Conservation (phyloP, 1,140 invertebrate species). For the Macrostomum lignano region DNA sequence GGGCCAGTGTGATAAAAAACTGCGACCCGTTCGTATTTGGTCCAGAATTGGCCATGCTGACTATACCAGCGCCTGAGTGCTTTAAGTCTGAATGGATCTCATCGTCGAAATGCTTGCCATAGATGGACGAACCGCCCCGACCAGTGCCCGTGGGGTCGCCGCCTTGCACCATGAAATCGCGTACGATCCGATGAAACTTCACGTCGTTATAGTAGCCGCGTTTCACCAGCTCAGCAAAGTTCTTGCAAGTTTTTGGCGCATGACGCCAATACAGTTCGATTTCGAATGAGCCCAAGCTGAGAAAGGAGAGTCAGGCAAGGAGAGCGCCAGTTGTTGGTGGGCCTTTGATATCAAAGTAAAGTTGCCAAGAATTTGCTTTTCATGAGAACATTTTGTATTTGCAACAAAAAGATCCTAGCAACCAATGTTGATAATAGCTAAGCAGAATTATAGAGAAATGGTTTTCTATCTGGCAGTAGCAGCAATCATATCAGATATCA, state of each 20-base stretch:
- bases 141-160: conserved; percentile 64
- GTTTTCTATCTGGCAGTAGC: too few relatives aligned
- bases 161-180: conserved; percentile 76
- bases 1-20: conserved; percentile 83
- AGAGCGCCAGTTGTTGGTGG: too few relatives aligned
- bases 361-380: too few relatives aligned
- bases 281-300: too few relatives aligned
- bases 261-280: conserved; percentile 96
- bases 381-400: too few relatives aligned
- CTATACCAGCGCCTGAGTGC: conserved; percentile 52
- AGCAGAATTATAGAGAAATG: too few relatives aligned
- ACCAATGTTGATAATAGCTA: too few relatives aligned
- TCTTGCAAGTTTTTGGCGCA: conserved; percentile 66
- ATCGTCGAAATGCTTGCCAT: conserved; percentile 67
- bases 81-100: conserved; percentile 76
- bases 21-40: conserved; percentile 86
- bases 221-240: conserved; percentile 68
- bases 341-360: too few relatives aligned
- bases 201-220: conserved; percentile 80
- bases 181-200: conserved; percentile 77
- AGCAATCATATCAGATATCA: too few relatives aligned
- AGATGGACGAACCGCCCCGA: conserved; percentile 77
- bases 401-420: too few relatives aligned
- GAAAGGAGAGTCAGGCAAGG: too few relatives aligned
- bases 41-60: conserved; percentile 80